Conservation (phyloP, 2,797 vertebrate genomes). For the Coranthus polyacanthus region DNA sequence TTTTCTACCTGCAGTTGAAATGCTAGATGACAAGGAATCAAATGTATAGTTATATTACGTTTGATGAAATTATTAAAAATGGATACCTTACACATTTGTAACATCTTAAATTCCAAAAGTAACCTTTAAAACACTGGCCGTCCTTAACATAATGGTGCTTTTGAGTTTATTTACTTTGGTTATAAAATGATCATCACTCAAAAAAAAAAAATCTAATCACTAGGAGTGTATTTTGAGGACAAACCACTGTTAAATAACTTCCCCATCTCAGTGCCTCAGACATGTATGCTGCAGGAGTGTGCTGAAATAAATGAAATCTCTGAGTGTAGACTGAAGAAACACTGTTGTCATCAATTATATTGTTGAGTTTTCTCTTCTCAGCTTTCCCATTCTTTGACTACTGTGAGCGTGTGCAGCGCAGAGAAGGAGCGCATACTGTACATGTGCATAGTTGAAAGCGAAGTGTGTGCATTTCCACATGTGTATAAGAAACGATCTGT, state of each 20-base stretch:
- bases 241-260: slow-evolving; percentile 32
- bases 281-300: slow-evolving; percentile 19
- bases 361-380: slow-evolving; percentile 17
- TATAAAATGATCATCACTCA: slow-evolving; percentile 8
- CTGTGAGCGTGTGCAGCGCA: slow-evolving; percentile 4
- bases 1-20: no score
- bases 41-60: no score
- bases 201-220: slow-evolving; percentile 13
- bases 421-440: slow-evolving; percentile 6
- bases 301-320: slow-evolving; percentile 25
- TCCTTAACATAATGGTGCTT: slow-evolving; percentile 7
- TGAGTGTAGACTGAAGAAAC: slow-evolving; percentile 21
- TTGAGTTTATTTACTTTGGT: slow-evolving; percentile 11
- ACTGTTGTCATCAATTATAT: slow-evolving; percentile 60
- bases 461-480: slow-evolving; percentile 14
- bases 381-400: slow-evolving; percentile 10
- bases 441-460: slow-evolving; percentile 2
- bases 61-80: no score
- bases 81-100: no score
- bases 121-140: slow-evolving; percentile 20
- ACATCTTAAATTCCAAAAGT: no score
- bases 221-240: slow-evolving; percentile 14
- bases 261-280: slow-evolving; percentile 21
- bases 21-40: no score
- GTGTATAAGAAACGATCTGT: slow-evolving; percentile 36